These are phyloP conservation scores for Lateolabrax maculatus DNA, from an alignment of 2,797 vertebrate species.

Conservation along the genomic window DNA sequence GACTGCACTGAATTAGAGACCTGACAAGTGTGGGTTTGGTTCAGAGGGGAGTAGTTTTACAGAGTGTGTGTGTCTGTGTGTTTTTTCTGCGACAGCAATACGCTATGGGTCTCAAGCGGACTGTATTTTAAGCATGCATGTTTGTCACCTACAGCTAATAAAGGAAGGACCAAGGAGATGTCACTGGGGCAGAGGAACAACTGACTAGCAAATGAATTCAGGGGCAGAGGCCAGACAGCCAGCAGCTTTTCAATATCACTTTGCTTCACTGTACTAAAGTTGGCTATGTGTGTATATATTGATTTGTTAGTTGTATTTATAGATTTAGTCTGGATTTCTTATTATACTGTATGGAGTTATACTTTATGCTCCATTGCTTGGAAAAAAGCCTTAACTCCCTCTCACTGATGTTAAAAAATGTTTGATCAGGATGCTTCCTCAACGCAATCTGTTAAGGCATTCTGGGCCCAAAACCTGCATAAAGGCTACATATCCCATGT, in stretches of 20 bases:
- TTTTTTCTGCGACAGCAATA: slow-evolving; percentile 13
- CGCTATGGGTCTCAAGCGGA: not conserved
- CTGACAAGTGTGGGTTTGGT: slow-evolving; percentile 55
- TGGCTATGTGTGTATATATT: slow-evolving; percentile 27
- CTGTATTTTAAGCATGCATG: slow-evolving; percentile 20
- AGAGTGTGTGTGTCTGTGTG: slow-evolving; percentile 1
- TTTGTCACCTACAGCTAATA: slow-evolving; percentile 45
- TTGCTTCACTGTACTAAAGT: slow-evolving; percentile 27
- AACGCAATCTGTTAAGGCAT: not conserved
- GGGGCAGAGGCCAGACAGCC: slow-evolving; percentile 18
- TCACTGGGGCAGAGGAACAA: slow-evolving; percentile 39
- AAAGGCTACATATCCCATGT: not conserved
- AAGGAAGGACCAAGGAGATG: slow-evolving; percentile 3
- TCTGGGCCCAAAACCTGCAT: not conserved
- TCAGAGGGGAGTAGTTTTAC: slow-evolving; percentile 36
- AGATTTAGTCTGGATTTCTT: slow-evolving; percentile 26
- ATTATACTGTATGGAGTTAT: slow-evolving; percentile 23
- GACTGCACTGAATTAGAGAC: slow-evolving; percentile 65
- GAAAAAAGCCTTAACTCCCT: not conserved
- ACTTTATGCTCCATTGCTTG: not conserved
- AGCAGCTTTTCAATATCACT: slow-evolving; percentile 53
- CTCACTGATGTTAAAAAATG: not conserved
- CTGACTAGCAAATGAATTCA: slow-evolving; percentile 37
- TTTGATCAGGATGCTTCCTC: not conserved
- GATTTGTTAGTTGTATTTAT: slow-evolving; percentile 35